Evolutionary conservation across 2,888 invertebrate genomes (phyloP), one percentile per base, ranked within the genome.

Genomic region (Pseudococcus longispinus): DNA sequence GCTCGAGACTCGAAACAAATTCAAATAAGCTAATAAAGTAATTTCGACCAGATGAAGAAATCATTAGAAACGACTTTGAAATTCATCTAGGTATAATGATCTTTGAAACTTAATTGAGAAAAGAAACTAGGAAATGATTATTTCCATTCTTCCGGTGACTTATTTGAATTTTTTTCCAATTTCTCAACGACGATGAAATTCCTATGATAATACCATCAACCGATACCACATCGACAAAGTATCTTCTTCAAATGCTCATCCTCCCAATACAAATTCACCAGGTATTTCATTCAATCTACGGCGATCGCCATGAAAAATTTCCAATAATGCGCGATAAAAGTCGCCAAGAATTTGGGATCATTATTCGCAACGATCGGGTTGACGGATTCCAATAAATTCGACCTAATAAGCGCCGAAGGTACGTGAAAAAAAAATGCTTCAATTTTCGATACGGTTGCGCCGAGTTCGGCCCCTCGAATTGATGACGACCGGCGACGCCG

Each of bases 401-500:
- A 42, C 32, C 42, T 42, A 37, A 26, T 80, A 42, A 32, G 77
- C 60, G 18, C 18, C 6, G 11, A 23, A 11, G 60, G 1, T 2
- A 8, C 0, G n/a, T n/a, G 1, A 42, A 42, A 80, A 80, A 80
- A 80, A 80, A 80, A 74, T 18, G 74, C 2, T 80, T 70, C 70
- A 70, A 70, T 70, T 80, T 80, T 80, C 42, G 20, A 80, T 80
- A 80, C 26, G 5, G 70, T 70, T 60, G 74, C 77, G 29, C 13
- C 15, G 70, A 26, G 8, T 70, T 70, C 20, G 77, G 77, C 4
- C 37, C 37, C 23, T 80, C 77, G 77, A 42, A 42, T 42, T 80
- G 77, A 80, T 42, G 37, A 80, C 20, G 42, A 42, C 32, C 77
- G 77, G 29, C 77, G 77, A 37, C 77, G 77, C 42, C 77, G 77